Percentiles rank a stretch among this genome's conserved stretches.
Evolutionary conservation across 2,797 vertebrate genomes (phyloP).

Genomic region (Pangasius larnaudii): DNA sequence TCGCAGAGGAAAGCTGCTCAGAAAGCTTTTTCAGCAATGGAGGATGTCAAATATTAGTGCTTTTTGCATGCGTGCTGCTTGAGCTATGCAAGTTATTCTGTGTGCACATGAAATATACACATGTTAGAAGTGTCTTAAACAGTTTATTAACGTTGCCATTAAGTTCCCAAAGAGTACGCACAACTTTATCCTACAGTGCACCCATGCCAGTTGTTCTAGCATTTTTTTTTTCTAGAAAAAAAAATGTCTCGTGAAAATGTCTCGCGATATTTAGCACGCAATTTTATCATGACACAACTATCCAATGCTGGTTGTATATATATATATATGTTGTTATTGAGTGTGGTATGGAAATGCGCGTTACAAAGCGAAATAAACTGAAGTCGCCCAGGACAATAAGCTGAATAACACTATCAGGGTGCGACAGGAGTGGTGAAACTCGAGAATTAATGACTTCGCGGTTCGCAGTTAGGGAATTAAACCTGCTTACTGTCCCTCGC

Average conservation of each 20-base stretch:
- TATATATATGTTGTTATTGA: neutral
- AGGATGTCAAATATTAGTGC: neutral
- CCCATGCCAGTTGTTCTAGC: neutral
- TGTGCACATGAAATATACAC: neutral
- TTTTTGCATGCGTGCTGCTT: neutral
- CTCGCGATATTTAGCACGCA: neutral
- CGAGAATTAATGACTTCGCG: constrained; percentile 19
- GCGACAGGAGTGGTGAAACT: constrained; percentile 31
- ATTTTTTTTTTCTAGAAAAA: too few species aligned
- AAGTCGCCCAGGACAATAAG: neutral
- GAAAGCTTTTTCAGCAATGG: neutral
- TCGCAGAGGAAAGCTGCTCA: neutral
- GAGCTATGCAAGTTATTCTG: neutral
- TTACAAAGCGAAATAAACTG: neutral
- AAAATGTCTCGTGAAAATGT: neutral
- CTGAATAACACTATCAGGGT: neutral
- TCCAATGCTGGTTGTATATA: neutral
- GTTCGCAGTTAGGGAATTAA: neutral
- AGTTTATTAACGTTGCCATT: neutral
- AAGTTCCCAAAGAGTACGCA: neutral
- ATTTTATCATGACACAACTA: neutral
- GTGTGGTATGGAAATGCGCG: neutral
- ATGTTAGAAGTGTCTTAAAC: neutral
- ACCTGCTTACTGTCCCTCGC: neutral
- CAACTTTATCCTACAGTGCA: neutral